These are phyloP conservation scores for Drosophila phalerata DNA, from an alignment of 2,888 invertebrate genomes.

Conservation along the genomic window DNA sequence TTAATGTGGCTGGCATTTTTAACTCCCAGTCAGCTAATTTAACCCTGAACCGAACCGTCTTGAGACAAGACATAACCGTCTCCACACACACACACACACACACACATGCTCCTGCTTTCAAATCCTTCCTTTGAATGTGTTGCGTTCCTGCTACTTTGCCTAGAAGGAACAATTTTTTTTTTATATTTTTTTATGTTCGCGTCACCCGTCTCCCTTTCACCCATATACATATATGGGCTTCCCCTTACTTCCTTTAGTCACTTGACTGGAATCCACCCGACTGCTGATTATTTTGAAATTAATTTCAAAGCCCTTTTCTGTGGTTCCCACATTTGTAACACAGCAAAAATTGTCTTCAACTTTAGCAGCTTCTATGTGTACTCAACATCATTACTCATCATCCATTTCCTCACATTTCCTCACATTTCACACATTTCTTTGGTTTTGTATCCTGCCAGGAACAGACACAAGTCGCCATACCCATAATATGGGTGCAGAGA, in stretches of 20 bases:
- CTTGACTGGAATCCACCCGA: slow-evolving; percentile 36
- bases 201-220: background rate
- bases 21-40: slow-evolving; percentile 70
- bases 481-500: too few relatives aligned
- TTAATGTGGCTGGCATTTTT: slow-evolving; percentile 56
- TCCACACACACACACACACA: slow-evolving; percentile 6
- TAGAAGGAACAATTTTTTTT: slow-evolving; percentile 34
- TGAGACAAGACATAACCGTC: slow-evolving; percentile 27
- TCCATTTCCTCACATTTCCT: background rate
- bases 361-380: slow-evolving; percentile 14
- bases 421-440: slow-evolving; percentile 16
- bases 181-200: slow-evolving; percentile 39
- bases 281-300: slow-evolving; percentile 78
- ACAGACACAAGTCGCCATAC: background rate
- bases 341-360: slow-evolving; percentile 47
- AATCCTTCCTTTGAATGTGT: slow-evolving; percentile 26
- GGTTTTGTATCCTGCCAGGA: slow-evolving; percentile 9
- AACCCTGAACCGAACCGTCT: slow-evolving; percentile 68
- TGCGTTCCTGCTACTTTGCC: slow-evolving; percentile 51
- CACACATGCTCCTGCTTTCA: slow-evolving; percentile 5
- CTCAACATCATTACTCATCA: slow-evolving; percentile 6
- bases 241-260: background rate
- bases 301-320: slow-evolving; percentile 71
- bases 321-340: slow-evolving; percentile 38
- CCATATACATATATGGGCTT: too few relatives aligned